Percentiles rank a stretch among this genome's conserved stretches.
Evolutionary conservation across 2,888 invertebrate genomes (phyloP).

Genomic region (Watsonalla cultraria): DNA sequence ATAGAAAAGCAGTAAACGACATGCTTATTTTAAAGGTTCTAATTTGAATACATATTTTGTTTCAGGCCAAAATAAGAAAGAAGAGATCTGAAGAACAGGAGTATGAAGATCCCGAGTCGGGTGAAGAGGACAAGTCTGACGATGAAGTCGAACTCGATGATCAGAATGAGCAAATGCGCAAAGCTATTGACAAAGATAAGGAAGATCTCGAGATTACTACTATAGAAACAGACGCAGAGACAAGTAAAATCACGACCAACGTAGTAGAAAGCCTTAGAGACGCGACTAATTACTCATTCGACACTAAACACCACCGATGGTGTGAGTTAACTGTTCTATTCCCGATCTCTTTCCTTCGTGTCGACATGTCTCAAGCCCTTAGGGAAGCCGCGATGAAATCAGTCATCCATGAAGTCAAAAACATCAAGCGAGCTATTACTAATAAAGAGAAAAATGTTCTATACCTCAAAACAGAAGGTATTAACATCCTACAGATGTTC

Average conservation of each 20-base stretch:
- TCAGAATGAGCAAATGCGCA: constrained; percentile 24
- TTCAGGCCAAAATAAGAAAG: constrained; percentile 73
- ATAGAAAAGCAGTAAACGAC: not conserved
- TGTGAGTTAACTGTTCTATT: constrained; percentile 89
- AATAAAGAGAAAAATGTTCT: constrained; percentile 81
- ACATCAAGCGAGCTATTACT: constrained; percentile 91
- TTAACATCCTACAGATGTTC: constrained; percentile 95
- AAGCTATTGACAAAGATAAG: constrained; percentile 41
- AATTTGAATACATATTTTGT: constrained; percentile 12
- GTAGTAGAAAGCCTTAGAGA: constrained; percentile 60
- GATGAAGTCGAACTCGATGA: constrained; percentile 58
- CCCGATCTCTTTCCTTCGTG: constrained; percentile 63
- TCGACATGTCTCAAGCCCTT: constrained; percentile 88
- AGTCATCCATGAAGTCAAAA: constrained; percentile 87
- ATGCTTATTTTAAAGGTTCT: not conserved
- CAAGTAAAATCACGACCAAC: constrained; percentile 50
- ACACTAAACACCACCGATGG: constrained; percentile 88
- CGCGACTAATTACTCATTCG: constrained; percentile 85
- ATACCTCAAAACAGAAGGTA: constrained; percentile 95
- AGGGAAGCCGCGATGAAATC: constrained; percentile 83
- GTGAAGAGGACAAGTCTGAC: constrained; percentile 75
- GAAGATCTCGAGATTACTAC: constrained; percentile 26
- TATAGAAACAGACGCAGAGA: constrained; percentile 36
- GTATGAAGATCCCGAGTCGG: constrained; percentile 82
- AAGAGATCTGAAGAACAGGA: constrained; percentile 80